Evolutionary conservation across 2,888 invertebrate species (phyloP).

Genomic region (Romanomermis culicivorax): DNA sequence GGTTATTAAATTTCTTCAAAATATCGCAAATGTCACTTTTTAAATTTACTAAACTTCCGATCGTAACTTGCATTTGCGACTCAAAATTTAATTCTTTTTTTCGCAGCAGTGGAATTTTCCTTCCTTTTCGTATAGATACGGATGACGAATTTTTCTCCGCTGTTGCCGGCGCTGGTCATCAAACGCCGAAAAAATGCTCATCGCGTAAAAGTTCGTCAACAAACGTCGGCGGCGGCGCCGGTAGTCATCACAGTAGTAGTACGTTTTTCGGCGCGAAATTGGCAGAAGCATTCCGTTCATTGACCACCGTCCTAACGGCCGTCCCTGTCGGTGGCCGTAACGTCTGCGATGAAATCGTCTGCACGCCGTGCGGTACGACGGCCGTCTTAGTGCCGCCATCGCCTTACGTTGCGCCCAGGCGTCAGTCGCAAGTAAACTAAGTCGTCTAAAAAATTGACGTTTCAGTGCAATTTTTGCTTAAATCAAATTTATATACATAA

Average conservation of each 20-base stretch:
- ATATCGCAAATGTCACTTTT: too few species aligned
- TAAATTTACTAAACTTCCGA: too few species aligned
- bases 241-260: background rate
- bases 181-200: background rate
- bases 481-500: too few species aligned
- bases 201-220: background rate
- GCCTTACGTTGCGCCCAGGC: background rate
- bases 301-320: background rate
- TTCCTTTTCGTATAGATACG: background rate
- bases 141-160: background rate
- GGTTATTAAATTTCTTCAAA: too few species aligned
- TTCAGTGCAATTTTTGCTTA: too few species aligned
- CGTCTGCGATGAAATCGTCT: background rate
- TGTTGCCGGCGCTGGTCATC: background rate
- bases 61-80: too few species aligned
- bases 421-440: background rate
- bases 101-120: too few species aligned
- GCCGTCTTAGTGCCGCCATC: background rate
- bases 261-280: background rate
- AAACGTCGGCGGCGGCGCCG: background rate
- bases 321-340: background rate
- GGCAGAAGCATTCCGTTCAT: background rate
- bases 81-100: too few species aligned
- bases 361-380: background rate
- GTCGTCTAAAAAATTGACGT: too few species aligned